These are phyloP conservation scores for Corythornis cristatus DNA, from an alignment of 2,113 vertebrate genomes.

Conservation along the genomic window DNA sequence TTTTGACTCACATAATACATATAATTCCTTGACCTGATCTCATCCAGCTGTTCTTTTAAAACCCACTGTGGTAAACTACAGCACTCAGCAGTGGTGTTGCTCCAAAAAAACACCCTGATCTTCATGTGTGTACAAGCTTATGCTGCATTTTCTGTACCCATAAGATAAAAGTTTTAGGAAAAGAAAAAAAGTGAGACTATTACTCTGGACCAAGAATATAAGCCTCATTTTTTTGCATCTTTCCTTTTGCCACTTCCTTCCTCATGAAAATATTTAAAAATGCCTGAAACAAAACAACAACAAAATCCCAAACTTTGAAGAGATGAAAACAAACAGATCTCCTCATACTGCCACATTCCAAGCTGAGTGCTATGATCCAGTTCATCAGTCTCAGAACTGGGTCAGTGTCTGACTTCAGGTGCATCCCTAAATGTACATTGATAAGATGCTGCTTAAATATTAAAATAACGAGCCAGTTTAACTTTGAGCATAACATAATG, in stretches of 20 bases:
- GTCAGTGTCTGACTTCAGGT: background rate
- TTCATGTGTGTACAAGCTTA: background rate
- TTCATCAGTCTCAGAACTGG: background rate
- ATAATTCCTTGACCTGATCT: background rate
- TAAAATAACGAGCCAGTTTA: background rate
- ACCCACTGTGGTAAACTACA: accelerated
- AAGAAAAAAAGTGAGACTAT: background rate
- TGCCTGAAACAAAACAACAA: background rate
- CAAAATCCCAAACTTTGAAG: background rate
- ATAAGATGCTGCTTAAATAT: background rate
- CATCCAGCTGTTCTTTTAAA: background rate
- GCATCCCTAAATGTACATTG: background rate
- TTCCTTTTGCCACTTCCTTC: background rate
- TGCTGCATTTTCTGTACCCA: background rate
- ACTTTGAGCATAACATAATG: background rate
- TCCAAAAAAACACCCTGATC: background rate
- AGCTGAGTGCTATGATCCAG: background rate
- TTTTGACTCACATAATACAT: background rate
- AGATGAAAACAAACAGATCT: background rate
- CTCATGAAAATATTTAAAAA: background rate
- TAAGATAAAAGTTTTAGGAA: background rate
- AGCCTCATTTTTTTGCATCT: background rate
- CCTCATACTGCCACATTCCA: background rate
- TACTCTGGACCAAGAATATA: background rate
- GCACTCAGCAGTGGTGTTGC: background rate